A percentile compares a stretch with the other conserved stretches of the same genome.
Conservation (phyloP, 2,797 vertebrate genomes). For the Acipenser oxyrinchus region DNA sequence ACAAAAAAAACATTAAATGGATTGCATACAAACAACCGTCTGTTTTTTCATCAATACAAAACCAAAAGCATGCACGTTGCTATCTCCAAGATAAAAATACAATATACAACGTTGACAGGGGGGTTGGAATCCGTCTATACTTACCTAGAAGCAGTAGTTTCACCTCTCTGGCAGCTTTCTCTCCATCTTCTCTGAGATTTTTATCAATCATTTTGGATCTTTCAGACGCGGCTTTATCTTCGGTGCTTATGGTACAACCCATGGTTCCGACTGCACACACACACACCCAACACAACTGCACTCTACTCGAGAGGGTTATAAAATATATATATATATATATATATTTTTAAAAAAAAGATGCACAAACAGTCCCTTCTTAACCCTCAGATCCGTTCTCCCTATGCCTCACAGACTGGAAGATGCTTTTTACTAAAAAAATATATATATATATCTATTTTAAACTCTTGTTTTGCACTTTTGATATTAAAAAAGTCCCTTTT, state of each 20-base stretch:
- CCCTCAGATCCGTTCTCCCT: no score
- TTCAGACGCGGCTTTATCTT: constrained; percentile 93
- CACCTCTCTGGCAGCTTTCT: constrained; percentile 92
- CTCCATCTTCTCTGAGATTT: constrained; percentile 91
- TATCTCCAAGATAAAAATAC: background rate
- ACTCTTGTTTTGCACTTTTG: no score
- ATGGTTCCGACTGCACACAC: constrained; percentile 58
- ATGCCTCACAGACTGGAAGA: background rate
- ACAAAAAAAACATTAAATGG: no score
- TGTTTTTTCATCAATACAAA: no score
- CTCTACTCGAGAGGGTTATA: no score
- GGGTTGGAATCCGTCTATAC: constrained; percentile 23
- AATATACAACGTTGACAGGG: background rate
- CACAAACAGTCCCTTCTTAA: background rate
- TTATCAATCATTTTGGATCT: constrained; percentile 97
- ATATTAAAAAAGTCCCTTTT: no score
- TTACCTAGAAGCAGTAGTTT: constrained; percentile 89
- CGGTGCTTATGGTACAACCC: constrained; percentile 94
- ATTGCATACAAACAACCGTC: no score
- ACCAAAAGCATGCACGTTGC: no score
- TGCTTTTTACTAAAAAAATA: constrained; percentile 6
- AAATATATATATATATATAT: no score
- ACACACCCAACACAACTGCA: constrained; percentile 25
- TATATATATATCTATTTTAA: no score
- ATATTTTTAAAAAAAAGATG: background rate